These are phyloP conservation scores for Bombus sibiricus DNA, from an alignment of 1,140 invertebrate species.

Conservation along the genomic window DNA sequence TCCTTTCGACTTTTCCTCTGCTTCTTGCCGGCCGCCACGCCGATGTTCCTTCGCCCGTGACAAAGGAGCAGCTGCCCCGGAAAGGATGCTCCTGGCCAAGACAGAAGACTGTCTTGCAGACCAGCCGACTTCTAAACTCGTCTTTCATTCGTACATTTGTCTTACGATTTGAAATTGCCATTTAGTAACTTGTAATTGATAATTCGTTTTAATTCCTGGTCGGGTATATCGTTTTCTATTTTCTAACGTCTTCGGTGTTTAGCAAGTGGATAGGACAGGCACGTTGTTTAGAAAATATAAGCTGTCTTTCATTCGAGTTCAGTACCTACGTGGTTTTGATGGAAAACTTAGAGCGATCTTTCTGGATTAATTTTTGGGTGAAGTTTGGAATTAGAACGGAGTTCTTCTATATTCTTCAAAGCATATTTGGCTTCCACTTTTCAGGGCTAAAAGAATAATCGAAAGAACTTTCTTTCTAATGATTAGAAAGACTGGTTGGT, in stretches of 20 bases:
- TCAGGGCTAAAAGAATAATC: too few species aligned
- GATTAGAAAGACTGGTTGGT: too few species aligned
- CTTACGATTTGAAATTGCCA: background rate
- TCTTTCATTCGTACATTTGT: background rate
- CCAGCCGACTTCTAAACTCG: background rate
- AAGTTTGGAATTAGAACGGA: background rate
- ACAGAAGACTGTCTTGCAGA: background rate
- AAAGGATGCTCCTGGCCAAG: background rate
- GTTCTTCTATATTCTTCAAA: too few species aligned
- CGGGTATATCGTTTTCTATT: too few species aligned
- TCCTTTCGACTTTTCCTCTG: constrained; percentile 55
- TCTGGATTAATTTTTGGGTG: background rate
- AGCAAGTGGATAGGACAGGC: too few species aligned
- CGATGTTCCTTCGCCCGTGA: constrained; percentile 33
- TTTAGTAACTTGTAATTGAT: background rate
- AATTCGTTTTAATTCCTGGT: background rate
- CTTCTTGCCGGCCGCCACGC: background rate
- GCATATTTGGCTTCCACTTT: too few species aligned
- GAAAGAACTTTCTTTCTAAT: too few species aligned
- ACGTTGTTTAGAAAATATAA: too few species aligned
- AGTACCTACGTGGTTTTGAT: background rate
- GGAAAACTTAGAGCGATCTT: background rate
- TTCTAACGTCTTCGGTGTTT: too few species aligned
- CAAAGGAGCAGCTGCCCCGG: constrained; percentile 37
- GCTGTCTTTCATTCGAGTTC: too few species aligned